Base-by-base conservation (phyloP, 1,140 invertebrate genomes). In the Ephestia elutella region DNA sequence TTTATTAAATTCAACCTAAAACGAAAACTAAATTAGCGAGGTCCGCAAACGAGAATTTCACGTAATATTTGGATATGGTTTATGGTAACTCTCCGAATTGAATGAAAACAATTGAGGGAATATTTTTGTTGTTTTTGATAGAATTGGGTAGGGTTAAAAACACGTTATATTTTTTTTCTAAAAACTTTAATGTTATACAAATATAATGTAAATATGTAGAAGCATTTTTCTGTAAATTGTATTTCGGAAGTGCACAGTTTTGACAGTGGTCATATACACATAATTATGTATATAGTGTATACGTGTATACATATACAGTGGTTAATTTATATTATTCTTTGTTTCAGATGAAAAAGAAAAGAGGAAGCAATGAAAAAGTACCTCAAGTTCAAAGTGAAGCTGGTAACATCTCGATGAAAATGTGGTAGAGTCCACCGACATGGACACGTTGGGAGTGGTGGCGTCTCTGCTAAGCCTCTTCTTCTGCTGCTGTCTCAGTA, bases 401-500 rank as follows among this genome's bases (percentile, higher is more conserved):
- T n/a, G n/a, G 49, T 28, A 64, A 63, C 8, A 54, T 66, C 62
- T 60, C 55, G 56, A 58, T 70, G 60, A 81, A 65, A 62, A 80
- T 79, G 77, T 78, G 76, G 73, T 65, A 79, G 62, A 77, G 62
- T 54, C 49, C 44, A 18, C 56, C 71, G 74, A 49, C 13, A 87
- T 87, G 85, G 77, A 80, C 56, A 69, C 66, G 25, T 60, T 83
- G 55, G 67, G 69, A 17, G 57, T 82, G 49, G 68, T 86, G 60
- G 76, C 77, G 63, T 80, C 80, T 59, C 65, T 87, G 61, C 53
- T 87, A 49, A 80, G 77, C 62, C 70, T 86, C 20, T 67, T 85
- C 61, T 87, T 72, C 65, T 87, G 72, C 64, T 73, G 81, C 10
- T 60, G 35, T 50, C 48, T 63, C 63, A 80, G 85, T 87, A 68